Base-by-base conservation (phyloP, 1,140 invertebrate genomes). In the Polypedilum pembai region DNA sequence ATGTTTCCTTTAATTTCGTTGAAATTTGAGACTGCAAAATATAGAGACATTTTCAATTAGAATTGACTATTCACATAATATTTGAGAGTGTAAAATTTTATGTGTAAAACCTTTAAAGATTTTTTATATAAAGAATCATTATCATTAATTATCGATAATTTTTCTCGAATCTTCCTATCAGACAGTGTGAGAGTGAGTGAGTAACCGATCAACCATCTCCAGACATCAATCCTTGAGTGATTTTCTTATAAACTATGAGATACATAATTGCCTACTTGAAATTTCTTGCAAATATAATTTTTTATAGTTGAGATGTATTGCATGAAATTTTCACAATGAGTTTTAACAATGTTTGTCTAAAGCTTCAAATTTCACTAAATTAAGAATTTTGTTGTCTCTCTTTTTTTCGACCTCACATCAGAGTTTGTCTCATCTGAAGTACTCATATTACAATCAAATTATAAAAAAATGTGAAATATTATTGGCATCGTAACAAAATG, bases 1-100 rank as follows among this genome's bases (percentile, higher is more conserved):
- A 88, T 77, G 92, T 91, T 0, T 91, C 90, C 81, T 91, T 92
- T 82, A 93, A 83, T 84, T 92, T 93, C 78, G 88, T 91, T 82
- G 92, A 89, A 75, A 93, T 92, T 85, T 93, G 91, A 80, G 88
- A 86, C 91, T 93, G 85, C 24, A 21, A 69, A 69, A n/a, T 69
- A 69, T 69, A 69, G 17, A 77, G 79, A 78, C 81, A 77, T 79
- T 56, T 56, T n/a, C n/a, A 56, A 93, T 92, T 85, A 93, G 91
- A 79, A 88, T 86, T 91, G 92, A 84, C n/a, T 5, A 69, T 69
- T 20, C 20, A 69, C 5, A 76, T 78, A 78, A 81, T 77, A 79
- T 33, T n/a, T 17, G 73, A 7, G 1, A 17, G 17, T 41, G 15
- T 45, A 73, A 41, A 45, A 73, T 33, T 41, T 41, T 40, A 73